Base-by-base conservation (phyloP, 2,888 invertebrate species). In the Isoperla grammatica region DNA sequence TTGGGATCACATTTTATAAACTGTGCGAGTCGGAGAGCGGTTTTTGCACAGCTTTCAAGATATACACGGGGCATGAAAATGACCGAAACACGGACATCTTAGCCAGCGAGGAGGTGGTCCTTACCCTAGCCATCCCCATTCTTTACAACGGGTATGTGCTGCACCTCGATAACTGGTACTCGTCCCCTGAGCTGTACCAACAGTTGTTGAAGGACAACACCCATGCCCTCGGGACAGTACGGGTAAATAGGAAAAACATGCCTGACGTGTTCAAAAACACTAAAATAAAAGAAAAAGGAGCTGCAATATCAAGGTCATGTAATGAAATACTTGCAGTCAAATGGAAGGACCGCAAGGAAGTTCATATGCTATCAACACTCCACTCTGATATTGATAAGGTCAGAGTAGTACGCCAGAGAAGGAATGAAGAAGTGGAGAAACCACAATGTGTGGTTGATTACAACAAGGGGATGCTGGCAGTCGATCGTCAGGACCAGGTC, bases 111-210 rank as follows among this genome's bases (percentile, higher is more conserved):
- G 43, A 23, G 23, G 22, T 59, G 11, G 53, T 59, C 8, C 42
- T 54, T 4, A 40, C 19, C 13, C 19, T 17, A 29, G 17, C 12
- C 4, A 29, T 17, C 22, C 23, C 43, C 13, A 29, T 23, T 13
- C 20, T 20, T 13, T 12, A 40, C 11, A 9, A 35, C 2, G 43
- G 6, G 57, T 46, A 56, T 35, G 43, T 46, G 15, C 20, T 56
- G 29, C 35, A 40, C 13, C 22, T 56, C 8, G 57, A 56, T 43
- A 56, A 56, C 43, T 56, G 57, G 57, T 56, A 56, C 37, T 45
- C 45, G n/a, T 46, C 46, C 13, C 57, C 54, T 29, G 29, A 29
- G 29, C 29, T 29, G 29, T 29, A 29, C 29, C 29, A 8, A 29
- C 29, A 29, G 8, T 8, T 29, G 5, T 29, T 29, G 29, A 29